A percentile compares a stretch with the other conserved stretches of the same genome.
These are phyloP conservation scores for Anser cygnoides DNA, from an alignment of 2,113 vertebrate genomes.

Conservation along the genomic window DNA sequence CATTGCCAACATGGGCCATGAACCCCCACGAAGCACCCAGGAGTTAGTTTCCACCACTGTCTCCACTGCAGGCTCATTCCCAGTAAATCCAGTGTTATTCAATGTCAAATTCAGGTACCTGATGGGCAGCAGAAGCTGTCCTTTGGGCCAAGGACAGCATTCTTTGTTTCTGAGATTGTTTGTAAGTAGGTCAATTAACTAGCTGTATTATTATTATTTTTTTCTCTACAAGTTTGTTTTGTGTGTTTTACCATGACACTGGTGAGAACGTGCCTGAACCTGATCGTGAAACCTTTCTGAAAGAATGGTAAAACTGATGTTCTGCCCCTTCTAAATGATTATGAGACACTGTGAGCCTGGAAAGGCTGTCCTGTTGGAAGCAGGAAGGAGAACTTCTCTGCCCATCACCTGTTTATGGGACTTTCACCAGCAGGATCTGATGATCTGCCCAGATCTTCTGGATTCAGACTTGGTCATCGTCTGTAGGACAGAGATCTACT, in stretches of 20 bases:
- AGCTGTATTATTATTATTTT: too few relatives aligned
- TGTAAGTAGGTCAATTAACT: background rate
- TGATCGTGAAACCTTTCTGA: background rate
- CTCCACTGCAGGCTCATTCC: background rate
- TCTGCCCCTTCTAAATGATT: background rate
- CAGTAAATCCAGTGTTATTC: background rate
- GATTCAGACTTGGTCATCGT: rapidly evolving
- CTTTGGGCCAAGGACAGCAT: background rate
- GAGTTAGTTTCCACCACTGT: background rate
- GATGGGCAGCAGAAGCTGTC: background rate
- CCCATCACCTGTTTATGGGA: background rate
- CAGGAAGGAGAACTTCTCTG: background rate
- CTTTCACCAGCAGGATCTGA: background rate
- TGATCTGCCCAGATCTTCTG: background rate
- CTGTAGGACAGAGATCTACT: background rate
- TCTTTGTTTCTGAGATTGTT: background rate
- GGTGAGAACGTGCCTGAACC: background rate
- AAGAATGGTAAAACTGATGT: background rate
- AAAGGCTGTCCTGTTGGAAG: background rate
- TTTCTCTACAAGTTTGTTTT: background rate
- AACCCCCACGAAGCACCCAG: background rate
- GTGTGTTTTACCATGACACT: background rate
- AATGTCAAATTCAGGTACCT: background rate
- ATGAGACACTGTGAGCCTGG: background rate
- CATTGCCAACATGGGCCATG: background rate